A percentile compares a stretch with the other conserved stretches of the same genome.
phyloP scores from a whole-genome alignment of 53 echinoderm and acorn worm genomes.

The Arbacia lixula region DNA sequence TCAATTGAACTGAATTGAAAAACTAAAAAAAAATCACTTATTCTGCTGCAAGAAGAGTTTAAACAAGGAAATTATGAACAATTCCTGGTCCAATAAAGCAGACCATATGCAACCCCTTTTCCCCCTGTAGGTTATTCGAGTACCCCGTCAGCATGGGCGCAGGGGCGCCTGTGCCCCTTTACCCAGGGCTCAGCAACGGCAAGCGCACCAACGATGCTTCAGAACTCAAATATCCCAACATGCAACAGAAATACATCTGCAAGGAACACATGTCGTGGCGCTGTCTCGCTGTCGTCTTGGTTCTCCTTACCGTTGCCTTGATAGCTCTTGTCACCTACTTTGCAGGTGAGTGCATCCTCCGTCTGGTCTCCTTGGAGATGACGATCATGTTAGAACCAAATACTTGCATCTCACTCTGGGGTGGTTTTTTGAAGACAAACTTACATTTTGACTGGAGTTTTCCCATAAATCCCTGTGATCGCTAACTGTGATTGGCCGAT shows the following conservation, averaged over 20 bases:
- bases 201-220: conserved; percentile 12
- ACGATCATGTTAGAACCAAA: no score
- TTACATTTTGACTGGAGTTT: background rate
- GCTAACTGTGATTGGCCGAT: no score
- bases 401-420: no score
- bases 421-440: no score
- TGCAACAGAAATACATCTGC: conserved; percentile 34
- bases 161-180: conserved; percentile 24
- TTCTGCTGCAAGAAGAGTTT: no score
- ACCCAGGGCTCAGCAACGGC: conserved; percentile 27
- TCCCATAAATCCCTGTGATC: no score
- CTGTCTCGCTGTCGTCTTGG: conserved; percentile 83
- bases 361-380: no score
- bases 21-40: no score
- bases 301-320: conserved; percentile 73
- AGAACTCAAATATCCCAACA: conserved; percentile 28
- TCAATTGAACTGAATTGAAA: no score
- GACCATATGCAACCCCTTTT: background rate
- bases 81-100: no score
- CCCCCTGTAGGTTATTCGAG: conserved; percentile 36
- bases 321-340: conserved; percentile 87
- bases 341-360: conserved; percentile 94
- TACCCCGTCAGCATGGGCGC: conserved; percentile 48
- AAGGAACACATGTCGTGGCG: conserved; percentile 89
- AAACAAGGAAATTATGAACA: no score